Evolutionary conservation across 2,888 invertebrate species (phyloP).

Genomic region (Heteromurus nitidus): DNA sequence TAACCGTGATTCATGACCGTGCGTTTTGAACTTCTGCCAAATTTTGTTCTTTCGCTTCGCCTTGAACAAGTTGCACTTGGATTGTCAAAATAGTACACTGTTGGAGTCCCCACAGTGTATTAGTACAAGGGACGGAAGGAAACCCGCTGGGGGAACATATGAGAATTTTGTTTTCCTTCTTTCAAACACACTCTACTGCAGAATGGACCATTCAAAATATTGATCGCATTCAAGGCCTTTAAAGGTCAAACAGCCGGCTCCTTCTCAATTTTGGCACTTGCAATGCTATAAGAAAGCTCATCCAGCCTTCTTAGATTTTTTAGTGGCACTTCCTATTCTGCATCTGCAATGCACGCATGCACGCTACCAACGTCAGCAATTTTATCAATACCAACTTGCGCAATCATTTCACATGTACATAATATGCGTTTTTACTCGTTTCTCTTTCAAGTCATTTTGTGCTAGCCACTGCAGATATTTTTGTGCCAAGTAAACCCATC

Average conservation of each 20-base stretch:
- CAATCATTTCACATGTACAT: too few relatives aligned
- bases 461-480: constrained; percentile 12
- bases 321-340: background rate
- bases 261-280: background rate
- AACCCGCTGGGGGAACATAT: too few relatives aligned
- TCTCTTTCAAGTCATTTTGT: too few relatives aligned
- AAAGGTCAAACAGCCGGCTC: constrained; percentile 25
- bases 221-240: constrained; percentile 22
- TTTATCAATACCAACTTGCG: constrained; percentile 1
- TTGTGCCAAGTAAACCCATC: background rate
- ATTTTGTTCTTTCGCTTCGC: background rate
- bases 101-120: background rate
- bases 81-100: background rate
- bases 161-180: too few relatives aligned
- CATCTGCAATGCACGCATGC: background rate
- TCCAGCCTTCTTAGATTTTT: background rate
- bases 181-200: background rate
- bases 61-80: background rate
- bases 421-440: too few relatives aligned
- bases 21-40: constrained; percentile 7
- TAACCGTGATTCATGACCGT: background rate
- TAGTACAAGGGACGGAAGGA: background rate
- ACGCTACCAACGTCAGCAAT: background rate
- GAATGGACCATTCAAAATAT: background rate
- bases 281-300: background rate